These are phyloP conservation scores for Plotosus lineatus DNA, from an alignment of 2,113 vertebrate species.

Conservation along the genomic window DNA sequence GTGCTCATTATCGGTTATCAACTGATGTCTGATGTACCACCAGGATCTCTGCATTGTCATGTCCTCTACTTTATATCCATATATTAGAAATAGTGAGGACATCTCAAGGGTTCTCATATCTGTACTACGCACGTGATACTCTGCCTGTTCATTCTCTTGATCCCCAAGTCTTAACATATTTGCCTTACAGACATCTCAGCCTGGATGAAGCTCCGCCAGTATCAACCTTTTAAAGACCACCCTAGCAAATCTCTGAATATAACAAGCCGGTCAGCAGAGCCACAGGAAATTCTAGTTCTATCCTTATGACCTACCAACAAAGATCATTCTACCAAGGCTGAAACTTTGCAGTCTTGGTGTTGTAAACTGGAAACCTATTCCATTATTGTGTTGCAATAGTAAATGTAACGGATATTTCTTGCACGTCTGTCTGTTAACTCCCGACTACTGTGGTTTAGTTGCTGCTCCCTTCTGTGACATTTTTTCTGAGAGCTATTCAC, in stretches of 20 bases:
- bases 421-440: not conserved
- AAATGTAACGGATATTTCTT: not conserved
- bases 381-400: not conserved
- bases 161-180: not conserved
- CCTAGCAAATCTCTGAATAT: not conserved
- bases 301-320: not conserved
- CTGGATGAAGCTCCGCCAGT: not conserved
- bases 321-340: not conserved
- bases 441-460: not conserved
- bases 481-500: not conserved
- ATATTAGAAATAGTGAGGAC: not conserved
- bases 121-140: not conserved
- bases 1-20: not conserved
- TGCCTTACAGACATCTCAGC: not conserved
- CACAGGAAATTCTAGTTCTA: not conserved
- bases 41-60: not conserved
- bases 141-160: not conserved
- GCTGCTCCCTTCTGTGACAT: not conserved
- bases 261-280: not conserved
- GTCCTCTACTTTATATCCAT: not conserved
- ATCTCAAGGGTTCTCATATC: not conserved
- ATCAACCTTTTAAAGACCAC: slow-evolving; percentile 1
- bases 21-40: not conserved
- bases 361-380: not conserved
- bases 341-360: not conserved